Conservation (phyloP, 2,888 invertebrate genomes). For the Scrobipalpa costella region DNA sequence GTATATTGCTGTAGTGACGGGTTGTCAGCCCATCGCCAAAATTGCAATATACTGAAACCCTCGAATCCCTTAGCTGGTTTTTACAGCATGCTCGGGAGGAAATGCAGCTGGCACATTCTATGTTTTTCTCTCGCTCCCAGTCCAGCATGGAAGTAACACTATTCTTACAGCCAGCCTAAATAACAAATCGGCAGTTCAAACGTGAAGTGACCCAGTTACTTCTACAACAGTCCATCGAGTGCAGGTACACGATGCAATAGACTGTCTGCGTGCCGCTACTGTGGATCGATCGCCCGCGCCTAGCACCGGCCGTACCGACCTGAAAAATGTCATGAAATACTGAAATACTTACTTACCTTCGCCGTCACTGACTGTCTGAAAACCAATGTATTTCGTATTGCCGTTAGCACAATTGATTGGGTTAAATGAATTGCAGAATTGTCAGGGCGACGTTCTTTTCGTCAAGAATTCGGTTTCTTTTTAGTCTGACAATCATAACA, state of each 20-base stretch:
- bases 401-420: neutral
- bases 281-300: conserved; percentile 67
- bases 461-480: too few species aligned
- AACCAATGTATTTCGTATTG: neutral
- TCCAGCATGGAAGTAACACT: too few species aligned
- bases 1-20: too few species aligned
- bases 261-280: conserved; percentile 40
- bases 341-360: conserved; percentile 42
- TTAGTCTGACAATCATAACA: too few species aligned
- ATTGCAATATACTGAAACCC: too few species aligned
- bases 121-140: too few species aligned
- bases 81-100: too few species aligned
- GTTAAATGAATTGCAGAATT: neutral
- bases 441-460: too few species aligned
- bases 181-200: neutral
- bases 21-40: too few species aligned
- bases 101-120: too few species aligned
- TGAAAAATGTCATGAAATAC: conserved; percentile 57
- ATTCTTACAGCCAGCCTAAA: too few species aligned
- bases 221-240: neutral
- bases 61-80: too few species aligned
- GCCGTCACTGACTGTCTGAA: conserved; percentile 19
- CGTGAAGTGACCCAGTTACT: conserved; percentile 12
- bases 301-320: conserved; percentile 60
- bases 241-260: conserved; percentile 44